Conservation (phyloP, 1,140 invertebrate genomes). For the Drosophila sturtevanti region DNA sequence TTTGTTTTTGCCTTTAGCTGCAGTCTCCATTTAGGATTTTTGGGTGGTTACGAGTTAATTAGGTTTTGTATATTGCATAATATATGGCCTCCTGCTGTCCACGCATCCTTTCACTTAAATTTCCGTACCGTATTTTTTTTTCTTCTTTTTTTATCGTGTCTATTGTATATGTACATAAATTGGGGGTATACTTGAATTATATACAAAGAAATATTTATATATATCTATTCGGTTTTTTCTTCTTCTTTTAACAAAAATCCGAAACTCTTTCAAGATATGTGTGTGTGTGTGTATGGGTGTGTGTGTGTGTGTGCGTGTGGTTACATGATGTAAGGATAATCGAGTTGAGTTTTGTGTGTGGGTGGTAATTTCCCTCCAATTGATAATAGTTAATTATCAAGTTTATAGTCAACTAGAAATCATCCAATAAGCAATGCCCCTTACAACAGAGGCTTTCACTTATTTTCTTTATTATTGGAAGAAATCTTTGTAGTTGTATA, state of each 20-base stretch:
- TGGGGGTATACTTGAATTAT: constrained; percentile 17
- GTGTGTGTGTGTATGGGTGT: constrained; percentile 5
- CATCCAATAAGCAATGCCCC: background rate
- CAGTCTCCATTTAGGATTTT: constrained; percentile 79
- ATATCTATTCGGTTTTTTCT: background rate
- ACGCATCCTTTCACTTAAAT: constrained; percentile 21
- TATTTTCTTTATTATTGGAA: background rate
- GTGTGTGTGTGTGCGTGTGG: background rate
- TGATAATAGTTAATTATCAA: background rate
- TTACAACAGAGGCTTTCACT: constrained; percentile 4
- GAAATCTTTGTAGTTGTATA: constrained; percentile 5
- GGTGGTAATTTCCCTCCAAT: background rate
- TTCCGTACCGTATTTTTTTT: constrained; percentile 34
- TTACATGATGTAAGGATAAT: background rate
- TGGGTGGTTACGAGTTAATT: constrained; percentile 79
- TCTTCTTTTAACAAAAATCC: constrained; percentile 9
- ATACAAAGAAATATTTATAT: constrained; percentile 38
- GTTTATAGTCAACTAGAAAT: too few species aligned
- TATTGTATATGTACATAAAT: constrained; percentile 40
- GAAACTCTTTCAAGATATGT: constrained; percentile 55
- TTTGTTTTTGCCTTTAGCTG: constrained; percentile 56
- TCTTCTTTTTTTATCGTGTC: constrained; percentile 43
- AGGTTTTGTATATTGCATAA: constrained; percentile 69
- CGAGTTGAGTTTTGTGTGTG: background rate
- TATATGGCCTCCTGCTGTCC: constrained; percentile 43